A percentile compares a stretch with the other conserved stretches of the same genome.
These are phyloP conservation scores for Cliona cf. orientalis DNA, from an alignment of 37 sponge, comb jelly and placozoan species.

Conservation along the genomic window DNA sequence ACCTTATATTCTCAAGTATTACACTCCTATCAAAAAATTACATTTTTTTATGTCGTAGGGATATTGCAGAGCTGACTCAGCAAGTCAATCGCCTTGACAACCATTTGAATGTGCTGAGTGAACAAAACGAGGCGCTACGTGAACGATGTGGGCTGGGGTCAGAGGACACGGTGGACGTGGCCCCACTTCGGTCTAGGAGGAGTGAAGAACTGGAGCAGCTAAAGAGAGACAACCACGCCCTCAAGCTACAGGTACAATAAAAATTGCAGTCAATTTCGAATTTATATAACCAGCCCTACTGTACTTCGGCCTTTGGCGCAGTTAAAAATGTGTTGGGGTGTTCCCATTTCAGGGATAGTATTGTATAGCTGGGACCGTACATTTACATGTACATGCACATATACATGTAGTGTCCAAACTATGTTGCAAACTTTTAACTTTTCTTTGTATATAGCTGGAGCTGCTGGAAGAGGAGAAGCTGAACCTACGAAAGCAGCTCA, in stretches of 20 bases:
- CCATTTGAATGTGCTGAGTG: conserved; percentile 41
- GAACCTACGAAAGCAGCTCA: not conserved
- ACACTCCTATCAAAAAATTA: not conserved
- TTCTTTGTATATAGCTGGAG: not conserved
- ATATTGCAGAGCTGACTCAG: conserved; percentile 56
- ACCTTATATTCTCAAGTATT: not conserved
- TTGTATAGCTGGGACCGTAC: conserved; percentile 16
- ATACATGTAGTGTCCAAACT: not conserved
- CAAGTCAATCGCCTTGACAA: conserved; percentile 49
- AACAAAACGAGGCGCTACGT: conserved; percentile 66
- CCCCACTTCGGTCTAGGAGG: conserved; percentile 32
- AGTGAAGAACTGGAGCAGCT: conserved; percentile 45
- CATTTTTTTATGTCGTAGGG: conserved; percentile 20
- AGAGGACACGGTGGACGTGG: conserved; percentile 27
- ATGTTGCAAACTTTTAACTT: not conserved
- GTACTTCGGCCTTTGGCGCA: too few relatives aligned
- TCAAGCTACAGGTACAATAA: conserved; percentile 29
- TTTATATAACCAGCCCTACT: too few relatives aligned
- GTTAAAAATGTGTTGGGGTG: too few relatives aligned
- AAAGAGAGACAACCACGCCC: conserved; percentile 31
- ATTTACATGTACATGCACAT: conserved; percentile 32
- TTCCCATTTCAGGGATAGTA: too few relatives aligned
- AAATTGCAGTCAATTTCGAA: too few relatives aligned
- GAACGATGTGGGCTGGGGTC: conserved; percentile 34
- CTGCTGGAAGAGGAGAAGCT: not conserved